Evolutionary conservation across 2,797 vertebrate species (phyloP).

Genomic region (Sebastes iracundus): DNA sequence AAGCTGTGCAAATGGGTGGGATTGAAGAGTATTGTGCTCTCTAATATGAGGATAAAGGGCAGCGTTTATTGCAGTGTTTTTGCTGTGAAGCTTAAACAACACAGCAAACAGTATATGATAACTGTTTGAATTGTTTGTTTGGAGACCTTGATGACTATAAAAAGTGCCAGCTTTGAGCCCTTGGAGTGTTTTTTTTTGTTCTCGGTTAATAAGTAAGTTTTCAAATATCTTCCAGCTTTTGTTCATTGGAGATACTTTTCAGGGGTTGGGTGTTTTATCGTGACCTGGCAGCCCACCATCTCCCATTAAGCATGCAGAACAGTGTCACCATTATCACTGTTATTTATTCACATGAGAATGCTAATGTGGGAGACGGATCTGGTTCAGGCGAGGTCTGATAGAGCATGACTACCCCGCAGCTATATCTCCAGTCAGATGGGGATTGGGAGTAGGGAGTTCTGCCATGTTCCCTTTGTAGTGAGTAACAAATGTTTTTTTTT

Average conservation of each 20-base stretch:
- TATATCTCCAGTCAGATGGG: slow-evolving; percentile 65
- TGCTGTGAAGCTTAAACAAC: slow-evolving; percentile 42
- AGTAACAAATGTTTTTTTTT: slow-evolving; percentile 65
- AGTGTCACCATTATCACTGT: slow-evolving; percentile 42
- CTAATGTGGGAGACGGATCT: slow-evolving; percentile 60
- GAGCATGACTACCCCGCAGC: slow-evolving; percentile 63
- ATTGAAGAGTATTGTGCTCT: slow-evolving; percentile 56
- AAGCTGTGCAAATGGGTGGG: slow-evolving; percentile 58
- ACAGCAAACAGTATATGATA: slow-evolving; percentile 28
- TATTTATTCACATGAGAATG: slow-evolving; percentile 63
- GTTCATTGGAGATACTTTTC: slow-evolving; percentile 21
- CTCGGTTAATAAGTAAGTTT: slow-evolving; percentile 24
- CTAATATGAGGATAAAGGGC: slow-evolving; percentile 62
- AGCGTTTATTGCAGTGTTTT: slow-evolving; percentile 59
- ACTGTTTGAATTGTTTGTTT: slow-evolving; percentile 45
- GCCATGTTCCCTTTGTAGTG: slow-evolving; percentile 68
- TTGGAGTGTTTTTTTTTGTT: not conserved
- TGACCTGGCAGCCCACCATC: slow-evolving; percentile 51
- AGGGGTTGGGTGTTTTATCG: slow-evolving; percentile 17
- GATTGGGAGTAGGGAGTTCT: slow-evolving; percentile 62
- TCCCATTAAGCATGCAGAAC: slow-evolving; percentile 46
- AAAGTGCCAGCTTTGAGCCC: slow-evolving; percentile 20
- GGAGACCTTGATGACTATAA: slow-evolving; percentile 33
- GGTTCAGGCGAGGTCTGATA: slow-evolving; percentile 54
- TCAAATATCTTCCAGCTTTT: slow-evolving; percentile 41